Conservation (phyloP, 2,888 invertebrate species). For the Physocephala rufipes region DNA sequence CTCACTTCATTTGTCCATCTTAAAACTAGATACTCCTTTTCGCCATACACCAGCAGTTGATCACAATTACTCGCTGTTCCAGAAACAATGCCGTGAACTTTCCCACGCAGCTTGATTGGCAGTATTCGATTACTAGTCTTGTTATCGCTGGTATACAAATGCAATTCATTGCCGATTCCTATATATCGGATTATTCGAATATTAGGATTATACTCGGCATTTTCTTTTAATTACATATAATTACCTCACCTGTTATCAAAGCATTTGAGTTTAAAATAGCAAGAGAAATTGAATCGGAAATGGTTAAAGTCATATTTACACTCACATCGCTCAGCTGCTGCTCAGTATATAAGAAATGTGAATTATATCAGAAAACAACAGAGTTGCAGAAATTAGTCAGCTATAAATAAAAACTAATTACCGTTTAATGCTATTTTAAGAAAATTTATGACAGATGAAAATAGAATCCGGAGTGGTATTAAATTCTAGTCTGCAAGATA, state of each 20-base stretch:
- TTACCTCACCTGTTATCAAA: slow-evolving; percentile 43
- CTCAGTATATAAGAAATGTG: neutral
- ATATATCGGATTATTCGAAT: neutral
- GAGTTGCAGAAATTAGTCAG: neutral
- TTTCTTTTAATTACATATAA: too few relatives aligned
- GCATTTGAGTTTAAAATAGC: slow-evolving; percentile 41
- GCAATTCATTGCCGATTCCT: slow-evolving; percentile 49
- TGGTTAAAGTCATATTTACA: slow-evolving; percentile 42
- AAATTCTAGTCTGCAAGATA: neutral
- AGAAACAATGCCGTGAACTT: slow-evolving; percentile 46
- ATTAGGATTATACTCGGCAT: too few relatives aligned
- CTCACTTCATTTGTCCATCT: slow-evolving; percentile 17
- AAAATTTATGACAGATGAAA: too few relatives aligned
- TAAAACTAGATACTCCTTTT: slow-evolving; percentile 45
- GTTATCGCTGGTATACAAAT: slow-evolving; percentile 38
- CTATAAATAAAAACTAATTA: neutral
- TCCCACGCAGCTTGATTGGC: slow-evolving; percentile 39
- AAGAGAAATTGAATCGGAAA: slow-evolving; percentile 47
- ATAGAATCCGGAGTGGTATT: too few relatives aligned
- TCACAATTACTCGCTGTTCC: slow-evolving; percentile 7
- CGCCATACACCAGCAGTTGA: slow-evolving; percentile 45
- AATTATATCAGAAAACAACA: neutral
- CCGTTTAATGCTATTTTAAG: too few relatives aligned
- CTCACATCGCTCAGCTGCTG: neutral
- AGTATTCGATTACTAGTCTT: slow-evolving; percentile 27